Conservation (phyloP, 37 sponge, comb jelly and placozoan species). For the Eunapius fragilis region DNA sequence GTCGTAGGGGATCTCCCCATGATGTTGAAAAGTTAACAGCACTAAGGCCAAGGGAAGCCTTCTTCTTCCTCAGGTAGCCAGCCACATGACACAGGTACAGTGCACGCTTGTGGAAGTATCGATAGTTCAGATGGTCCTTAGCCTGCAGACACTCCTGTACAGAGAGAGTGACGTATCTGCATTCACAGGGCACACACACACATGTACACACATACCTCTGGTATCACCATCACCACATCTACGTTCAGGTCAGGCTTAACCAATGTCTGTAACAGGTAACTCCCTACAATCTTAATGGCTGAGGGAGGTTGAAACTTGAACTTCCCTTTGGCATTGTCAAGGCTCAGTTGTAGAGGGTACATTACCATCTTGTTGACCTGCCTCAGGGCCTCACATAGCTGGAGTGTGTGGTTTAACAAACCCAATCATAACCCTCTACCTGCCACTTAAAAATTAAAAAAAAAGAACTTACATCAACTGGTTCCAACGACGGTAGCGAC, state of each 20-base stretch:
- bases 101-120: conserved; percentile 87
- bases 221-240: conserved; percentile 84
- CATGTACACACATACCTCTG: conserved; percentile 42
- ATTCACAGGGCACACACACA: background rate
- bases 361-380: conserved; percentile 35
- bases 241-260: conserved; percentile 67
- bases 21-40: conserved; percentile 41
- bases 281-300: conserved; percentile 78
- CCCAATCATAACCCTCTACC: background rate
- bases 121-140: conserved; percentile 89
- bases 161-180: background rate
- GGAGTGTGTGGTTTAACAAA: background rate
- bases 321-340: conserved; percentile 36
- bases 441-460: too few species aligned
- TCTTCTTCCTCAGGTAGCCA: conserved; percentile 62
- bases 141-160: conserved; percentile 78
- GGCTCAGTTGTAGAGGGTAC: conserved; percentile 56
- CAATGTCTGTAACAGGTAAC: conserved; percentile 77
- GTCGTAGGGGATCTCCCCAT: conserved; percentile 64
- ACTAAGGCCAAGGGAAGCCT: conserved; percentile 18
- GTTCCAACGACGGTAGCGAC: conserved; percentile 50
- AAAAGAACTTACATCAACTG: conserved; percentile 47
- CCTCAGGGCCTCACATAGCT: conserved; percentile 47
- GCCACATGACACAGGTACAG: conserved; percentile 86
- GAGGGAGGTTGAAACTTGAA: conserved; percentile 76